Percentiles rank a stretch among this genome's conserved stretches.
Conservation (phyloP, 2,888 invertebrate species). For the Ypsolopha sequella region DNA sequence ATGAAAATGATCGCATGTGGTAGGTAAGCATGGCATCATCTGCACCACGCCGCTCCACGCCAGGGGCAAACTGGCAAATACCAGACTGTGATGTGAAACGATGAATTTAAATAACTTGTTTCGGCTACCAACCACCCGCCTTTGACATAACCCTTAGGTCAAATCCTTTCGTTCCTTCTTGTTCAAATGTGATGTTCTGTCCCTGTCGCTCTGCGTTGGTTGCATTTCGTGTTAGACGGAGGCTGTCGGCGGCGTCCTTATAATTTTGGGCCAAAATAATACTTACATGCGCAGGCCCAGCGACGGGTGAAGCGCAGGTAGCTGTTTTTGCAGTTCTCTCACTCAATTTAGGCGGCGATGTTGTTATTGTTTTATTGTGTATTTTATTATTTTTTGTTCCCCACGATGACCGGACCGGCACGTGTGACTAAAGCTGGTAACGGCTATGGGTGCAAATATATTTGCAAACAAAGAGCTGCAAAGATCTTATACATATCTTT, state of each 20-base stretch:
- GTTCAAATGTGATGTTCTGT: neutral
- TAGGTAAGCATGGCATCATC: neutral
- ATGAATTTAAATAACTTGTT: slow-evolving; percentile 59
- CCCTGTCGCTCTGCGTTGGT: neutral
- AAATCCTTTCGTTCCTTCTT: slow-evolving; percentile 32
- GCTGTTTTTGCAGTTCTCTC: slow-evolving; percentile 52
- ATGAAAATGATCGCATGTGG: neutral
- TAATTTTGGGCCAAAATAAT: slow-evolving; percentile 36
- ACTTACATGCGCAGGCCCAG: slow-evolving; percentile 9
- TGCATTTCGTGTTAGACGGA: neutral
- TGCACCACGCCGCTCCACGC: neutral
- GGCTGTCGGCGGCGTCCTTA: slow-evolving; percentile 15
- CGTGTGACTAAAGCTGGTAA: too few species aligned
- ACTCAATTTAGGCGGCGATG: slow-evolving; percentile 35
- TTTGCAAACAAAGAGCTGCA: too few species aligned
- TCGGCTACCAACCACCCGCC: slow-evolving; percentile 43
- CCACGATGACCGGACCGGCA: slow-evolving; percentile 10
- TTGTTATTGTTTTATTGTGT: slow-evolving; percentile 30
- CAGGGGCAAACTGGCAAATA: neutral
- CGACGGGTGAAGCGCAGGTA: slow-evolving; percentile 35
- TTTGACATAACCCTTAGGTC: slow-evolving; percentile 50
- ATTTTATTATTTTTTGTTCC: neutral
- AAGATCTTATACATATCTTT: too few species aligned
- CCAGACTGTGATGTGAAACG: neutral
- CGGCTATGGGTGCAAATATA: too few species aligned